phyloP scores from a whole-genome alignment of 2,113 vertebrate species.

The Pomatorhinus ruficollis region DNA sequence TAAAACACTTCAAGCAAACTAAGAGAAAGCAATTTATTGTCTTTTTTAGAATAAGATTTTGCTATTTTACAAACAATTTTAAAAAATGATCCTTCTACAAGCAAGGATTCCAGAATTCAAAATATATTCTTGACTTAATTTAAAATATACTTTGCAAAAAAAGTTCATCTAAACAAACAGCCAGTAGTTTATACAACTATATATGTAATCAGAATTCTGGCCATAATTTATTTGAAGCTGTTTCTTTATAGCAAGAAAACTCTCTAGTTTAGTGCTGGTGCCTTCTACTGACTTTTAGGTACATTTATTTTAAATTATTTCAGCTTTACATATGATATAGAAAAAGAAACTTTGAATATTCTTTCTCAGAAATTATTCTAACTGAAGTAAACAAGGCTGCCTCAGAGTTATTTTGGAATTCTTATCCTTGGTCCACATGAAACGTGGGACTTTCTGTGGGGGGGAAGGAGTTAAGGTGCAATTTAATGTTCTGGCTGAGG shows the following conservation, averaged over 20 bases:
- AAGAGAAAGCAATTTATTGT: background rate
- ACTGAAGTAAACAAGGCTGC: background rate
- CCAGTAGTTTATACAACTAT: background rate
- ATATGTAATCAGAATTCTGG: background rate
- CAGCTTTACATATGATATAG: background rate
- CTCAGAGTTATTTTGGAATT: background rate
- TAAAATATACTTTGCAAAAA: slow-evolving; percentile 28
- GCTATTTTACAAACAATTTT: background rate
- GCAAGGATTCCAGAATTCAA: slow-evolving; percentile 26
- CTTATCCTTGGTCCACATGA: background rate
- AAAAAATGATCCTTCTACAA: background rate
- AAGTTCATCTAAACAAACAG: background rate
- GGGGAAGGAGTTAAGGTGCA: background rate
- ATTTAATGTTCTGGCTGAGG: background rate
- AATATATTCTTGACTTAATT: slow-evolving; percentile 34
- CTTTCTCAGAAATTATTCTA: background rate
- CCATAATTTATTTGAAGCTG: background rate
- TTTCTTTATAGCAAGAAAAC: background rate
- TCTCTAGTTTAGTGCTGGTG: background rate
- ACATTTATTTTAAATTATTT: background rate
- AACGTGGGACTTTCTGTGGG: background rate
- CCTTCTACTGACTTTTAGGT: background rate
- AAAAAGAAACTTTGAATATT: background rate
- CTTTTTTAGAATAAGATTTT: background rate
- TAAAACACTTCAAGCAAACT: background rate